Evolutionary conservation across 2,797 vertebrate genomes (phyloP), one percentile per base, ranked within the genome.

Genomic region (Enteromius mattozi): DNA sequence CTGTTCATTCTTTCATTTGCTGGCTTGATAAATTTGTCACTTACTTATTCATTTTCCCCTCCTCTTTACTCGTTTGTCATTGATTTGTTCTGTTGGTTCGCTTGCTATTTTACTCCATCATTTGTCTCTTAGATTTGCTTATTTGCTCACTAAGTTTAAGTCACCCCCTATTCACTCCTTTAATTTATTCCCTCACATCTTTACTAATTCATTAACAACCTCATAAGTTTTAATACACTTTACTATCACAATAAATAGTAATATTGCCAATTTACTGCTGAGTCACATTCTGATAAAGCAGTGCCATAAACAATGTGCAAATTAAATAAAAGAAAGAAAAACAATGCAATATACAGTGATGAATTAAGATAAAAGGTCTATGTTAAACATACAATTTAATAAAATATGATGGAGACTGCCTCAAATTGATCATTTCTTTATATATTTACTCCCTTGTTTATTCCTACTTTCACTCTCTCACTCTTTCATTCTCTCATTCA

Each of bases 391-490:
- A 16, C 9, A 47, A 49, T 7, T 0, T 1, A 2, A 24, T 14
- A 6, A 14, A 61, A 63, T 30, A 63, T 1, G 2, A 37, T 21
- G 7, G 33, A 35, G 33, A 66, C 24, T 75, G n/a, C 1, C 13
- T 27, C 27, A 54, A 13, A 30, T 71, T 33, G 21, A 30, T 81
- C 10, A 24, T 16, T 19, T 30, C 1, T 63, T 63, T 63, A 7
- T 16, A 63, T 6, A 27, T 49, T 35, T 27, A 19, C 35, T 45
- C 47, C n/a, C 10, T 54, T 45, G 21, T 51, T 82, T 27, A 19
- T 75, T 66, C 59, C 47, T 72, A 24, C 68, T 54, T 51, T 83
- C 61, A 63, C 79, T 87, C 42, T 19, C 71, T 56, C 74, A 33
- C 24, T 80, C 47, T 61, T n/a, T 49, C n/a, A 19, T 63, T 68